Evolutionary conservation across 2,888 invertebrate species (phyloP), one percentile per base, ranked within the genome.

Genomic region (Lepidochitona cinerea): DNA sequence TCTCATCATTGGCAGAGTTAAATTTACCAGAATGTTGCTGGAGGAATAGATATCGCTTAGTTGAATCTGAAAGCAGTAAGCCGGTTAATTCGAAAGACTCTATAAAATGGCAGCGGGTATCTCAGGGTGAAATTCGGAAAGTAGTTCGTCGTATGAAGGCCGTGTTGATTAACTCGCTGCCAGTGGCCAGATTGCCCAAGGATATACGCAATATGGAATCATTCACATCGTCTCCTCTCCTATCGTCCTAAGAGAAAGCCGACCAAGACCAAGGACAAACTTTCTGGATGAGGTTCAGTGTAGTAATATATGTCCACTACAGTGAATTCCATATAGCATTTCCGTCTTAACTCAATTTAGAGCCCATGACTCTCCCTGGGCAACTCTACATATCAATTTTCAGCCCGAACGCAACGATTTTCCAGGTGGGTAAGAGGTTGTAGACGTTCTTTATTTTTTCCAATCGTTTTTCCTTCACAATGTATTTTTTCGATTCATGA

Each of bases 321-420:
- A n/a, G n/a, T n/a, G n/a, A n/a, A n/a, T n/a, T n/a, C n/a, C n/a
- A n/a, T n/a, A n/a, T n/a, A n/a, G n/a, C n/a, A 59, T 4, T 59
- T 59, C 59, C 26, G 23, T 59, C 59, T 32, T 59, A 59, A 59
- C 59, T 26, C 23, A 59, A 59, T 59, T 59, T 23, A 59, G 23
- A 32, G 23, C 59, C 32, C 29, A n/a, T n/a, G n/a, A n/a, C n/a
- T n/a, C n/a, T n/a, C n/a, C n/a, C n/a, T n/a, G 26, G 59, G 32
- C 29, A 29, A 23, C 26, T 59, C 59, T 14, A 29, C 29, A 59
- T 59, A 59, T 23, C 23, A 59, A 59, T 59, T 59, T 59, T 59
- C 59, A 32, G 59, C 59, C 59, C 59, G 59, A 59, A 29, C 29
- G 59, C 59, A 23, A 59, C 59, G 26, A 59, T 59, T 59, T 59